Conservation (phyloP, 2,797 vertebrate species). For the Anguilla obscura region DNA sequence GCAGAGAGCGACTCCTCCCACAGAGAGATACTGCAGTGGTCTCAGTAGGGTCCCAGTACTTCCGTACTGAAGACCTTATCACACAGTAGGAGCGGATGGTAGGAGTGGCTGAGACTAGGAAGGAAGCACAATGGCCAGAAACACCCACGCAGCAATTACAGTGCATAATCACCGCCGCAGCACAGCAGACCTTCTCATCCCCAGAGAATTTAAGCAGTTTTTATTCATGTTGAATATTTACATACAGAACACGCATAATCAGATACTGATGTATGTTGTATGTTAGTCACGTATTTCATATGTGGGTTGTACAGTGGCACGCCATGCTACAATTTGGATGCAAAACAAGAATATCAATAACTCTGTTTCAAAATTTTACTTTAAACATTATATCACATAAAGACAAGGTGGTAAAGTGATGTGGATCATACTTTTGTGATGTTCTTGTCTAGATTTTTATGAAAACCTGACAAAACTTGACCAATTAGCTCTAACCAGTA, state of each 20-base stretch:
- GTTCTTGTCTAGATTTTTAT: background rate
- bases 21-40: background rate
- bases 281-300: background rate
- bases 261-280: background rate
- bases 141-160: conserved; percentile 7
- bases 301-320: background rate
- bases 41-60: background rate
- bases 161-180: background rate
- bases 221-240: background rate
- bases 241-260: background rate
- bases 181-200: background rate
- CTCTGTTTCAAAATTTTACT: background rate
- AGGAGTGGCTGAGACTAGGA: background rate
- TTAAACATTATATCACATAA: background rate
- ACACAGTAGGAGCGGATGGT: background rate
- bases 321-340: background rate
- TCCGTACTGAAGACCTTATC: background rate
- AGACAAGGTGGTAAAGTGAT: background rate
- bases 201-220: background rate
- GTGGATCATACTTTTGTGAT: background rate
- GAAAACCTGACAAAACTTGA: background rate
- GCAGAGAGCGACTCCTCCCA: background rate
- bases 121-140: background rate
- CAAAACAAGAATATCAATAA: background rate
- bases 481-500: background rate